Evolutionary conservation across 1,140 invertebrate species (phyloP).

Genomic region (Aculops lycopersici): DNA sequence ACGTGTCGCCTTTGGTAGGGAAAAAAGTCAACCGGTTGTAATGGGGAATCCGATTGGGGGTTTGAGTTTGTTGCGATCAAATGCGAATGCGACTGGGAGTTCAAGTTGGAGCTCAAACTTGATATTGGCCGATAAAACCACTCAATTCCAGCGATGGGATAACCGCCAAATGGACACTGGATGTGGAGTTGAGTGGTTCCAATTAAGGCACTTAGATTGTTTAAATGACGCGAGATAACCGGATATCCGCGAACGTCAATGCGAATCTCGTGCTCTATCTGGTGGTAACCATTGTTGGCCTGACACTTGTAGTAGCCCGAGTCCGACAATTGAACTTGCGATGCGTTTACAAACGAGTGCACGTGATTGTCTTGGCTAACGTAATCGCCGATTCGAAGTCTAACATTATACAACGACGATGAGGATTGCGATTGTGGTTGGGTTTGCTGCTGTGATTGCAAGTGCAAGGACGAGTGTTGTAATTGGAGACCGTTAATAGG

Average conservation of each 20-base stretch:
- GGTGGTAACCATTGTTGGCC: constrained; percentile 40
- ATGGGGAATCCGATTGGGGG: too few relatives aligned
- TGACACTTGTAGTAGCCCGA: constrained; percentile 54
- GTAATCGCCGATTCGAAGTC: constrained; percentile 10
- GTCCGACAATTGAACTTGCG: constrained; percentile 41
- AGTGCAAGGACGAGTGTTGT: not conserved
- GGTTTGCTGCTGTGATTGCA: not conserved
- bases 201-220: constrained; percentile 17
- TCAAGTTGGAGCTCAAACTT: too few relatives aligned
- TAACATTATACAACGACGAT: not conserved
- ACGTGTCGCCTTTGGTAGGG: too few relatives aligned
- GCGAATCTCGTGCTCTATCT: constrained; percentile 33
- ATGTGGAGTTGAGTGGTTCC: constrained; percentile 11
- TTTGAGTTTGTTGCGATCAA: too few relatives aligned
- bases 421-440: not conserved
- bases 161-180: constrained; percentile 18
- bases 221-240: constrained; percentile 15
- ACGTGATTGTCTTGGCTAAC: constrained; percentile 11
- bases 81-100: too few relatives aligned
- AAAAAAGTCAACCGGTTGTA: too few relatives aligned
- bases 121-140: constrained; percentile 10
- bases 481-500: not conserved
- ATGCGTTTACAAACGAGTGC: constrained; percentile 29
- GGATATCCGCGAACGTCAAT: constrained; percentile 37
- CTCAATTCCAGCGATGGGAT: constrained; percentile 15